Base-by-base conservation (phyloP, 2,113 vertebrate species). In the Silurus meridionalis region DNA sequence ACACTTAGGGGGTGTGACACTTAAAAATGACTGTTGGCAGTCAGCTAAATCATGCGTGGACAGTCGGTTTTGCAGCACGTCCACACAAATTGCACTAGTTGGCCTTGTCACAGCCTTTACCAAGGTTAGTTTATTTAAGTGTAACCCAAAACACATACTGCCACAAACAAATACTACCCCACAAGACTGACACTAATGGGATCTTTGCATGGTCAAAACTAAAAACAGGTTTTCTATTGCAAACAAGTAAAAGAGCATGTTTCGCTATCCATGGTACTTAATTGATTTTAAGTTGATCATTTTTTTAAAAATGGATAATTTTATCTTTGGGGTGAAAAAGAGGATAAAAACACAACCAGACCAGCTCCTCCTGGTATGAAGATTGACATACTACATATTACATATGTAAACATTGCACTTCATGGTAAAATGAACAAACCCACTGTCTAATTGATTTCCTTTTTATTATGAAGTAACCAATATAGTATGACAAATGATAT, bases 21-120 rank as follows among this genome's bases (percentile, higher is more conserved):
- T 61, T 64, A 64, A 82, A 82, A 21, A 82, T 82, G 80, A 53
- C 80, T 82, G 19, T 50, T 55, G 61, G 46, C 80, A 48, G 17
- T 52, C 21, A 25, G 19, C 60, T 64, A 66, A n/a, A 82, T 64
- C 46, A 64, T 15, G 60, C 5, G 21, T 64, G 80, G 80, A 50
- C 79, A 61, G 57, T 46, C 13, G 28, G 61, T 78, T n/a, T 78
- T 57, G 75, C 53, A 78, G 53, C 57, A n/a, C 25, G 53, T 79
- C 28, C 58, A 64, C 60, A 63, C 58, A 82, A 63, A 64, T 50
- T 64, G 14, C 11, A 64, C 19, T 14, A 64, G 60, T 15, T 64
- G 46, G 60, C 28, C 79, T 63, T 48, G 79, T 63, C 79, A 66
- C 25, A 52, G 46, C 60, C 46, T 50, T 4, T 48, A n/a, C 23